These are phyloP conservation scores for Porites lobata DNA, from an alignment of 92 coral and sea anemone genomes.

Conservation along the genomic window DNA sequence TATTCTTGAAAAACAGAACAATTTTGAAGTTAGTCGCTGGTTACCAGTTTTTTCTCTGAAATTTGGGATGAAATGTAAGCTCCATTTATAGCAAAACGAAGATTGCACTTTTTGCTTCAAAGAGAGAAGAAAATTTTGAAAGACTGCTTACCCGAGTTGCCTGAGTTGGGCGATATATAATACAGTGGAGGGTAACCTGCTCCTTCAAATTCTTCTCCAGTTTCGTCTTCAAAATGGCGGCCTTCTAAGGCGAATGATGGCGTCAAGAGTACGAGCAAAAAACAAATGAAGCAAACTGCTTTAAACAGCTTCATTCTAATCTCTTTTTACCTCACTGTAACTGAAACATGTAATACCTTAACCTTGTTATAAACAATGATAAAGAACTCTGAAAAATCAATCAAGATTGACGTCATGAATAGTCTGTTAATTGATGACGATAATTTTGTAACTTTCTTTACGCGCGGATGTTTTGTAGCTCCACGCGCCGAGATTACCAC, in stretches of 20 bases:
- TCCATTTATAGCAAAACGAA: no score
- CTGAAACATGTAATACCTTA: background rate
- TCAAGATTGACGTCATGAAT: slow-evolving; percentile 16
- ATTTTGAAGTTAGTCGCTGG: no score
- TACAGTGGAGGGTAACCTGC: slow-evolving; percentile 7
- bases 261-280: background rate
- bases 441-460: background rate
- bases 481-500: no score
- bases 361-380: slow-evolving; percentile 12
- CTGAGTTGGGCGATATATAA: background rate
- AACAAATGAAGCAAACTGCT: background rate
- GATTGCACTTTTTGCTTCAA: background rate
- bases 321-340: background rate
- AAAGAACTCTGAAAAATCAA: background rate
- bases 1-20: no score
- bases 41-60: no score
- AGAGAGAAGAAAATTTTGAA: background rate
- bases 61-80: no score
- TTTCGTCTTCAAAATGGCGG: no score
- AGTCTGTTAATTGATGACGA: slow-evolving; percentile 14
- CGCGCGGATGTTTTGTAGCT: no score
- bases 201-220: background rate
- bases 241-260: no score
- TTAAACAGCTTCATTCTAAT: background rate
- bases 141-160: slow-evolving; percentile 16